Conservation (phyloP, 2,888 invertebrate genomes). For the Axea sp. region DNA sequence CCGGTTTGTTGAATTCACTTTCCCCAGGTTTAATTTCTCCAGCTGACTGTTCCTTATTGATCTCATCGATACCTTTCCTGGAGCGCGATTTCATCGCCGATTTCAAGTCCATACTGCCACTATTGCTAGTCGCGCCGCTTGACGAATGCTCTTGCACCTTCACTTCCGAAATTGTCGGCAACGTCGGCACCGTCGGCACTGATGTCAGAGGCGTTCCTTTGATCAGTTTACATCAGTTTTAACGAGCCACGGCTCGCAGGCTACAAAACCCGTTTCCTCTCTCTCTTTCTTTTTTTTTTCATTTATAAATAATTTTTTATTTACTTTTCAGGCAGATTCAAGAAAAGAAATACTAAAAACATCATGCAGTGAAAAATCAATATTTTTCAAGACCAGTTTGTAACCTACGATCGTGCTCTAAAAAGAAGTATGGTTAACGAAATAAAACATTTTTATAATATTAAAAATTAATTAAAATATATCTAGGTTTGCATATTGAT, state of each 20-base stretch:
- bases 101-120: constrained; percentile 78
- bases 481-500: no score
- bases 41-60: constrained; percentile 63
- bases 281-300: neutral
- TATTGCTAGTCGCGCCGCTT: constrained; percentile 81
- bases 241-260: constrained; percentile 34
- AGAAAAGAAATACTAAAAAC: no score
- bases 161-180: constrained; percentile 94
- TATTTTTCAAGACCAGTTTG: constrained; percentile 7
- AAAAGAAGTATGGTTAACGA: constrained; percentile 1
- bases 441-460: no score
- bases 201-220: constrained; percentile 86
- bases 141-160: constrained; percentile 84
- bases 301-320: neutral
- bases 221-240: constrained; percentile 66
- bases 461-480: no score
- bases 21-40: constrained; percentile 66
- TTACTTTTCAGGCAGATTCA: no score
- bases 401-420: constrained; percentile 45
- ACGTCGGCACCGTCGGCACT: constrained; percentile 90
- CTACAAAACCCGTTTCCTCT: constrained; percentile 11
- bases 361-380: neutral
- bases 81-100: constrained; percentile 73
- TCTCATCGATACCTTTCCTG: constrained; percentile 77
- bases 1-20: constrained; percentile 78